Conservation (phyloP, 2,797 vertebrate genomes). For the Gobio occitaniae region DNA sequence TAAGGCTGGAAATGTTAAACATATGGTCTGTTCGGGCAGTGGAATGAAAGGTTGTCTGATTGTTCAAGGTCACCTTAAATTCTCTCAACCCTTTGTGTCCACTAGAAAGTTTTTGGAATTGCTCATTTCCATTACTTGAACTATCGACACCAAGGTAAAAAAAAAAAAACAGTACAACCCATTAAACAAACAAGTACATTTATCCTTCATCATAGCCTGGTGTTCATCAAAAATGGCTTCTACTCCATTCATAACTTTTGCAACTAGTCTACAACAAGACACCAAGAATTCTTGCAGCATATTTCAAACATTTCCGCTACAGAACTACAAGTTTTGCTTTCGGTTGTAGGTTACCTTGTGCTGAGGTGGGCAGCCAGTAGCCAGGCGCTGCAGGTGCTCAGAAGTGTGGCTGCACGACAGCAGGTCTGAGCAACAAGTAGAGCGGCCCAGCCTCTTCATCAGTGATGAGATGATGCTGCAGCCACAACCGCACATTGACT, state of each 20-base stretch:
- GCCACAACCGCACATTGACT: constrained; percentile 98
- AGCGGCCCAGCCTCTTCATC: constrained; percentile 99
- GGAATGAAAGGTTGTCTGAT: neutral
- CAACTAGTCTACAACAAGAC: neutral
- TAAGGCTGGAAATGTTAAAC: neutral
- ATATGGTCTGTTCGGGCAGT: neutral
- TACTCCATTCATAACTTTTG: neutral
- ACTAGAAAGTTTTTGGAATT: neutral
- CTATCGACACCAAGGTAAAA: neutral
- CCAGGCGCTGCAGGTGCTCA: constrained; percentile 94
- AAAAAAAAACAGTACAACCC: neutral
- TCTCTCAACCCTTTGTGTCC: neutral
- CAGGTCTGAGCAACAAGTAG: constrained; percentile 95
- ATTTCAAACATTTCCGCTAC: neutral
- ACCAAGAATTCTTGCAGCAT: neutral
- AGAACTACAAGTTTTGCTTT: neutral
- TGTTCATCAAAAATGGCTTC: neutral
- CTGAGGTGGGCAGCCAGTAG: constrained; percentile 88
- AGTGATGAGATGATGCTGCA: constrained; percentile 98
- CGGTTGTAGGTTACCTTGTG: constrained; percentile 86
- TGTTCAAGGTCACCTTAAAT: neutral
- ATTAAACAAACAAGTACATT: neutral
- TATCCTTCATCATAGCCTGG: neutral
- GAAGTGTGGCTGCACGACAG: constrained; percentile 93
- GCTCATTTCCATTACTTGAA: neutral